Conservation (phyloP, 2,888 invertebrate genomes). For the Dolomedes plantarius region DNA sequence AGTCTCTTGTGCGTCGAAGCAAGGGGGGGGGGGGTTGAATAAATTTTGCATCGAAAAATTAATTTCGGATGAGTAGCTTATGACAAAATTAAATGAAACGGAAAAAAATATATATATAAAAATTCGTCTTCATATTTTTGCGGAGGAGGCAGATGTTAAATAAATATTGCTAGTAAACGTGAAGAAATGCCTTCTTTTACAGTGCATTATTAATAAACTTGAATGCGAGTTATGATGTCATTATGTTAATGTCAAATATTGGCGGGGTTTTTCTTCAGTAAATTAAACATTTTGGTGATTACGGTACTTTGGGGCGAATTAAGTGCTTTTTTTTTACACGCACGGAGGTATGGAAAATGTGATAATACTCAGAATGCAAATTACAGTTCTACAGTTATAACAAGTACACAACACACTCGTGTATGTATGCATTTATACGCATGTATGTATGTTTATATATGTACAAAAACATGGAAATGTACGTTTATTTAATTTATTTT, state of each 20-base stretch:
- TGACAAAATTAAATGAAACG: not conserved
- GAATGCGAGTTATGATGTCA: not conserved
- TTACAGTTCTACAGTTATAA: too few species aligned
- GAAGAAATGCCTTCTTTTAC: not conserved
- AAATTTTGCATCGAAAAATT: conserved; percentile 9
- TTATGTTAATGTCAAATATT: not conserved
- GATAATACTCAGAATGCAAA: too few species aligned
- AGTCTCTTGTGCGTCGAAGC: not conserved
- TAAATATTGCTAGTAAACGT: not conserved
- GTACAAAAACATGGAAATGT: too few species aligned
- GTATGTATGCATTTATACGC: too few species aligned
- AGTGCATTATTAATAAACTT: not conserved
- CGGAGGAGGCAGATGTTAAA: not conserved
- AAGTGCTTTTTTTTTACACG: too few species aligned
- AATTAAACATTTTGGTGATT: too few species aligned
- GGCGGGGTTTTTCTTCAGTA: too few species aligned
- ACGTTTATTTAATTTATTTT: too few species aligned
- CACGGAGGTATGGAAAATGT: too few species aligned
- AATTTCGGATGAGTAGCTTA: not conserved
- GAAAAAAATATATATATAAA: not conserved
- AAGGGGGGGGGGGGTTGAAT: not conserved
- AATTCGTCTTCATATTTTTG: not conserved
- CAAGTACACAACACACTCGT: too few species aligned
- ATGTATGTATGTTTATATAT: too few species aligned
- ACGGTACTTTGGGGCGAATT: too few species aligned